These are phyloP conservation scores for Elachura formosa DNA, from an alignment of 2,113 vertebrate species.

Conservation along the genomic window DNA sequence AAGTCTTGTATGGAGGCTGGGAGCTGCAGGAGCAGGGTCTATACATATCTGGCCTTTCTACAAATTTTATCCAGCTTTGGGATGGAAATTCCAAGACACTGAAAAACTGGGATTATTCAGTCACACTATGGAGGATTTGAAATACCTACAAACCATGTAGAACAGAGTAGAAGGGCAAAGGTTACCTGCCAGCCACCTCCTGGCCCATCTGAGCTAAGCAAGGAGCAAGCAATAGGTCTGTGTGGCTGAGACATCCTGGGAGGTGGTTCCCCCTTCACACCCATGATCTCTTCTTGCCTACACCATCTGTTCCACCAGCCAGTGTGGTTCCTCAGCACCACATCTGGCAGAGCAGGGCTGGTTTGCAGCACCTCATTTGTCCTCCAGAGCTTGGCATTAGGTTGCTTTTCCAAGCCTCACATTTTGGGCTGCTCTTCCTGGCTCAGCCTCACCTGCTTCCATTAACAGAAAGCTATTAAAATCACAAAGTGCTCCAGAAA, in stretches of 20 bases:
- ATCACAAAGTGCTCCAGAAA: background rate
- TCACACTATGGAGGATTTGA: background rate
- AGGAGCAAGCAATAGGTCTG: background rate
- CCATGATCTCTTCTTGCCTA: background rate
- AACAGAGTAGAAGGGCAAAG: background rate
- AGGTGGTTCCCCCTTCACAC: background rate
- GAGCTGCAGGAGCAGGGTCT: background rate
- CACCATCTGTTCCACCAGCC: background rate
- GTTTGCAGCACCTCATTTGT: background rate
- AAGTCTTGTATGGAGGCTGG: background rate
- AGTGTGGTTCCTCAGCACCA: accelerated
- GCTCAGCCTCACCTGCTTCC: background rate
- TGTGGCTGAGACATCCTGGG: accelerated
- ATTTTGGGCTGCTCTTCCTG: background rate
- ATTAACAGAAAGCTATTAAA: background rate
- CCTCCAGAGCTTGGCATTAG: background rate
- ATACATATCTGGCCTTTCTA: background rate
- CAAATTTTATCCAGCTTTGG: background rate
- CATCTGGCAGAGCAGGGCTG: background rate
- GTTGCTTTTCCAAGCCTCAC: background rate
- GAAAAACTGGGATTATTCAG: background rate
- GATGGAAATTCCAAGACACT: background rate
- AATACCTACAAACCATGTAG: background rate
- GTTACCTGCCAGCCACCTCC: background rate
- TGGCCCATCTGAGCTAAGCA: background rate